phyloP scores from a whole-genome alignment of 2,113 vertebrate genomes.

The Cisticola juncidis region DNA sequence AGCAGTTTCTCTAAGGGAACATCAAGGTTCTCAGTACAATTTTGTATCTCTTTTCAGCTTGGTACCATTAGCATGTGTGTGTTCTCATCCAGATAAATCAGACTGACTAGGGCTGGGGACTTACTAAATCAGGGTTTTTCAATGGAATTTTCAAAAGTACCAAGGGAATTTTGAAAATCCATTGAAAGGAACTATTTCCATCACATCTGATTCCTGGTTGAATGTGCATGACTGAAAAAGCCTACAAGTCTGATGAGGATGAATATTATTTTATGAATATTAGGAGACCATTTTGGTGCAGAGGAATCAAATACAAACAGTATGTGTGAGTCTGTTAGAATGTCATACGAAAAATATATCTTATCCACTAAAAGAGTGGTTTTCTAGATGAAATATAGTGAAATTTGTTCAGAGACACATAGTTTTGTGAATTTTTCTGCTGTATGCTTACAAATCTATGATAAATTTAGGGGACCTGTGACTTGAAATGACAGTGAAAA shows the following conservation, averaged over 20 bases:
- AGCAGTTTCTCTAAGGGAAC: neutral
- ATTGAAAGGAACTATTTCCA: neutral
- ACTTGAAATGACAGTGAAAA: neutral
- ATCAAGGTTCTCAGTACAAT: neutral
- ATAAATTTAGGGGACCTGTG: neutral
- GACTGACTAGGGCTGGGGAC: neutral
- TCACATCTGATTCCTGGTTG: neutral
- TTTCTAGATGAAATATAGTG: neutral
- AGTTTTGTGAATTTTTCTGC: neutral
- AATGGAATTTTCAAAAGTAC: neutral
- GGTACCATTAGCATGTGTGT: neutral
- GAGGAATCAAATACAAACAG: neutral
- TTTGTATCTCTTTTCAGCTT: neutral
- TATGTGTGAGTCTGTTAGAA: neutral
- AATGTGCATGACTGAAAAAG: neutral
- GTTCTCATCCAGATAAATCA: neutral
- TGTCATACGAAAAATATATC: neutral
- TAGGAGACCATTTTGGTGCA: neutral
- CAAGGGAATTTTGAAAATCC: neutral
- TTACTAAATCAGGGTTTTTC: neutral
- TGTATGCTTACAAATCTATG: neutral
- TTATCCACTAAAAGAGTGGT: neutral
- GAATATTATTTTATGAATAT: neutral
- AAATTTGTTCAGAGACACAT: neutral
- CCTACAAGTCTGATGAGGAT: neutral